phyloP scores from a whole-genome alignment of 2,113 vertebrate genomes.

The Elachura formosa region DNA sequence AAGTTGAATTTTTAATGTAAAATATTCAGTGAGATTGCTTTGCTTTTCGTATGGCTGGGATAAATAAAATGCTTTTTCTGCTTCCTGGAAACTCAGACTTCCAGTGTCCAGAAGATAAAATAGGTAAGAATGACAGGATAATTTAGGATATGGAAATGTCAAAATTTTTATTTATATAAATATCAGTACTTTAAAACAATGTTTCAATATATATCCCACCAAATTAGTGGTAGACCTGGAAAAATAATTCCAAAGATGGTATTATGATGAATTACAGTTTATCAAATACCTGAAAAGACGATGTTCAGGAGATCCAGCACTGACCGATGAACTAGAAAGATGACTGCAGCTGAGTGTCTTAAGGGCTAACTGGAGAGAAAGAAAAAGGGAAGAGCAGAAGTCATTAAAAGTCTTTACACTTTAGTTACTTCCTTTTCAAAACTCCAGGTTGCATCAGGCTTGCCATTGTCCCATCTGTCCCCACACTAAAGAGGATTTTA shows the following conservation, averaged over 20 bases:
- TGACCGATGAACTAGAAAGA: background rate
- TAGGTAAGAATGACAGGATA: background rate
- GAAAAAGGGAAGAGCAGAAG: background rate
- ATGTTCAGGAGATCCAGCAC: background rate
- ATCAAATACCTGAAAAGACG: background rate
- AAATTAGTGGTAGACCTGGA: background rate
- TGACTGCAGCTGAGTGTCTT: background rate
- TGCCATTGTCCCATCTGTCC: background rate
- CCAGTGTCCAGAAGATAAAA: background rate
- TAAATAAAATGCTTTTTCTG: background rate
- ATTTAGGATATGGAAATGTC: background rate
- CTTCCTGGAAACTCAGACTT: background rate
- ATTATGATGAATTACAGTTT: background rate
- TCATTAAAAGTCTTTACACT: background rate
- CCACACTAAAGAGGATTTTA: background rate
- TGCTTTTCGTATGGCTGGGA: background rate
- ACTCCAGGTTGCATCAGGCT: background rate
- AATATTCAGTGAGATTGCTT: background rate
- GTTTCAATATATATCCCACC: background rate
- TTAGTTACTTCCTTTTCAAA: background rate
- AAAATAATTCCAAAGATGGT: background rate
- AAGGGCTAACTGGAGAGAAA: background rate
- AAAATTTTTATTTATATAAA: background rate
- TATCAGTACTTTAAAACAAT: background rate
- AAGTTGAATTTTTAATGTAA: background rate